phyloP scores from a whole-genome alignment of 2,797 vertebrate genomes.

The Peromyscus melanophrys region DNA sequence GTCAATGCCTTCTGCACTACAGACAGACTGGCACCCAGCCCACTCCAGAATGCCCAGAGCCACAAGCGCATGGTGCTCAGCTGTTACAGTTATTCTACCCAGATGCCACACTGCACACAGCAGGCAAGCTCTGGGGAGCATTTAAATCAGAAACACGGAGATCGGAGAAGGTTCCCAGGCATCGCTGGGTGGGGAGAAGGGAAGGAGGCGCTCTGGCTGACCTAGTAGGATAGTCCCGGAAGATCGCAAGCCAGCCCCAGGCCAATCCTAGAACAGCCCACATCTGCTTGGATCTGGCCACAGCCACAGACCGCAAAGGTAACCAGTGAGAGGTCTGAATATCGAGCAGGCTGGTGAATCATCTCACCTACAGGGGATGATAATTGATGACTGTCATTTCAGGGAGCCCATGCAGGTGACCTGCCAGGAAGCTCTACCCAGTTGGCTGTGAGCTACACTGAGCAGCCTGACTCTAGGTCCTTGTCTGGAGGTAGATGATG shows the following conservation, averaged over 20 bases:
- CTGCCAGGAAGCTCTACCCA: not conserved
- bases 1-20: not conserved
- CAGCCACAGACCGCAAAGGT: not conserved
- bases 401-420: not conserved
- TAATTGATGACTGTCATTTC: not conserved
- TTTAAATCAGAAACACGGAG: constrained; percentile 22
- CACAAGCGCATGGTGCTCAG: not conserved
- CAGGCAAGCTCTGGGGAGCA: constrained; percentile 6
- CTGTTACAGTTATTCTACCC: not conserved
- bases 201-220: not conserved
- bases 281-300: not conserved
- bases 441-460: not conserved
- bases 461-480: not conserved
- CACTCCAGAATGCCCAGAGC: not conserved
- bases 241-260: not conserved
- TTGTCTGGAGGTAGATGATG: no score
- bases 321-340: fast-evolving
- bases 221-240: not conserved
- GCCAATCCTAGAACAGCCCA: no score
- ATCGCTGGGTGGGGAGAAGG: not conserved
- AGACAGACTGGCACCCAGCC: not conserved
- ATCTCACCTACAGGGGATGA: fast-evolving
- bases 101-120: not conserved
- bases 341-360: no score
- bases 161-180: not conserved